A percentile compares a stretch with the other conserved stretches of the same genome.
Evolutionary conservation across 2,797 vertebrate species (phyloP).

Genomic region (Notamacropus eugenii): DNA sequence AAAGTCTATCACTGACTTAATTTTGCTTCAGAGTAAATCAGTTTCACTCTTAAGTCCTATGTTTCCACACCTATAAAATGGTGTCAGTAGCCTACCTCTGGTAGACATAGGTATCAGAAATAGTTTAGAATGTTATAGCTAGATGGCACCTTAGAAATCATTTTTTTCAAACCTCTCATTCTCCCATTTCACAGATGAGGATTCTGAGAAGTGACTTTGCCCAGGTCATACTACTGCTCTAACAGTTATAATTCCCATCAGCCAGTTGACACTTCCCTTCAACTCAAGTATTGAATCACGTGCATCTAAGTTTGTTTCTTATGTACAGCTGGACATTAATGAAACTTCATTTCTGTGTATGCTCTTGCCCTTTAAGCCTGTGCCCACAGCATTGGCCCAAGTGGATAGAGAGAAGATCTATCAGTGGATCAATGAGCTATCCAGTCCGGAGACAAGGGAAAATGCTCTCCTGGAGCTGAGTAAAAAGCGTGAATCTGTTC

Average conservation of each 20-base stretch:
- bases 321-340: slow-evolving; percentile 34
- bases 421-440: slow-evolving; percentile 99
- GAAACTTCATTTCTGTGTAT: slow-evolving; percentile 63
- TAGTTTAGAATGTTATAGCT: slow-evolving; percentile 31
- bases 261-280: not conserved
- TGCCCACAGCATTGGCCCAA: slow-evolving; percentile 95
- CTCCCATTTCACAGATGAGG: slow-evolving; percentile 46
- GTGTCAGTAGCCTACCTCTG: slow-evolving; percentile 2
- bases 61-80: not conserved
- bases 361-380: slow-evolving; percentile 87
- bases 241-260: not conserved
- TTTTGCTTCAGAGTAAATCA: slow-evolving; percentile 23
- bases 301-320: not conserved
- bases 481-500: slow-evolving; percentile 98
- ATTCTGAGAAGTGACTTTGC: slow-evolving; percentile 32
- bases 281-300: slow-evolving; percentile 27
- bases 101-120: not conserved
- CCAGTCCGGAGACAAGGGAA: slow-evolving; percentile 97
- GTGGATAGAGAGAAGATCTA: slow-evolving; percentile 99
- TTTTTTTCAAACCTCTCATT: slow-evolving; percentile 49
- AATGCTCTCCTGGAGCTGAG: slow-evolving; percentile 98
- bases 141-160: not conserved
- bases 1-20: slow-evolving; percentile 41
- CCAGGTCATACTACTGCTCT: slow-evolving; percentile 29
- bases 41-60: slow-evolving; percentile 26